Base-by-base conservation (phyloP, 2,797 vertebrate genomes). In the Aplochiton taeniatus region DNA sequence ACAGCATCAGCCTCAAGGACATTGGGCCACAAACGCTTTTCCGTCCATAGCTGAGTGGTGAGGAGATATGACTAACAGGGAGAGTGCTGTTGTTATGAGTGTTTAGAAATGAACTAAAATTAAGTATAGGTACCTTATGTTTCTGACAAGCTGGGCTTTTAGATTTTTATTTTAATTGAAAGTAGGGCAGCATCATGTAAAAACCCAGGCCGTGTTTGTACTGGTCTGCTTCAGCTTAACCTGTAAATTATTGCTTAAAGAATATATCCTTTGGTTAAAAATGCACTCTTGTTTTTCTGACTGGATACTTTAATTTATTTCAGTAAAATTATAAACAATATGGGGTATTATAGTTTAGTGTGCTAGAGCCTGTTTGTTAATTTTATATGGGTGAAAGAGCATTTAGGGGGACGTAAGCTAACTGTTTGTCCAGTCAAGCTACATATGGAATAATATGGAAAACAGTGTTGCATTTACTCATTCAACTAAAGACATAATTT, bases 281-380 rank as follows among this genome's bases (percentile, higher is more conserved):
- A 84, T 86, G 75, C 86, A 89, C 89, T 88, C 76, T 83, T 81
- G 69, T 82, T 85, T 85, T 83, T 89, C 80, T 85, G 76, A 84
- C 61, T 70, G 67, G 70, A 71, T 79, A 82, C 73, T 49, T 89
- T 89, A 84, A 93, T 91, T 91, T 92, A 92, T 91, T 90, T 87
- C 84, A 85, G 65, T 70, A 79, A 83, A 80, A 9, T 48, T 76
- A 68, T 65, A 81, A 69, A 75, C 66, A 52, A 68, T 70, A 79
- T 20, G 79, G 74, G 80, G 72, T 83, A 77, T 75, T 1, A 70
- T 75, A 54, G 74, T 72, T 74, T 81, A 49, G 61, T 68, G 60
- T 44, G 16, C 55, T 64, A 47, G 73, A 79, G 72, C 68, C 69
- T 41, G 41, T 52, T 58, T 58, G 75, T 75, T 74, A 69, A 60